phyloP scores from a whole-genome alignment of 2,113 vertebrate genomes.

The Plestiodon gilberti region DNA sequence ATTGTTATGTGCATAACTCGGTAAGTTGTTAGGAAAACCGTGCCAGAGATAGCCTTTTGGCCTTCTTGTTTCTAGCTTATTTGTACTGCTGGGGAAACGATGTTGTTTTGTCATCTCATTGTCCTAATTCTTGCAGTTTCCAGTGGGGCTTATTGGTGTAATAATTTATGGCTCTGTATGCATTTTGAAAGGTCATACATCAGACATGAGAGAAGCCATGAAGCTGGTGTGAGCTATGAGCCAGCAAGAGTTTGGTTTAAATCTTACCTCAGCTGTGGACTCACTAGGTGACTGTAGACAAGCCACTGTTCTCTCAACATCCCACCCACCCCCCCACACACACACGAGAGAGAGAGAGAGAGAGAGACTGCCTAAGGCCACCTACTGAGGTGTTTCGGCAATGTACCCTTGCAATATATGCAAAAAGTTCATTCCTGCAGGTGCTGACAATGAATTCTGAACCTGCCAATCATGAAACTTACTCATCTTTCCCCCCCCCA shows the following conservation, averaged over 20 bases:
- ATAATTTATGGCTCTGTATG: neutral
- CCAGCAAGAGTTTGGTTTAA: neutral
- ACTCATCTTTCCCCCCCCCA: no score
- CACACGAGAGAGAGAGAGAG: no score
- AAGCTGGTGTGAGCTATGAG: neutral
- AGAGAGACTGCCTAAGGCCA: no score
- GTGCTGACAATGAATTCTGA: neutral
- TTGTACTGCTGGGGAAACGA: neutral
- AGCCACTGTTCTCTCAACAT: no score
- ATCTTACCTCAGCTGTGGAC: no score
- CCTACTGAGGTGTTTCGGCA: neutral
- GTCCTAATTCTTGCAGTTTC: neutral
- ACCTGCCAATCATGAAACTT: neutral
- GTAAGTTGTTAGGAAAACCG: constrained; percentile 68
- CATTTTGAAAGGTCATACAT: neutral
- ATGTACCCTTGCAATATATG: neutral
- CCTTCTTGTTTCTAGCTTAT: neutral
- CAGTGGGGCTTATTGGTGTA: neutral
- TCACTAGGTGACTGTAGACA: no score
- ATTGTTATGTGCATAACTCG: constrained; percentile 98
- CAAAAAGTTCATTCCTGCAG: neutral
- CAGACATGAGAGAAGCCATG: neutral
- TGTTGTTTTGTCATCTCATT: neutral
- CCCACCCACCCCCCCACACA: no score
- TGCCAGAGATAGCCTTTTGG: neutral